Evolutionary conservation across 37 sponge, comb jelly and placozoan genomes (phyloP), one percentile per base, ranked within the genome.

Genomic region (Crambe crambe): DNA sequence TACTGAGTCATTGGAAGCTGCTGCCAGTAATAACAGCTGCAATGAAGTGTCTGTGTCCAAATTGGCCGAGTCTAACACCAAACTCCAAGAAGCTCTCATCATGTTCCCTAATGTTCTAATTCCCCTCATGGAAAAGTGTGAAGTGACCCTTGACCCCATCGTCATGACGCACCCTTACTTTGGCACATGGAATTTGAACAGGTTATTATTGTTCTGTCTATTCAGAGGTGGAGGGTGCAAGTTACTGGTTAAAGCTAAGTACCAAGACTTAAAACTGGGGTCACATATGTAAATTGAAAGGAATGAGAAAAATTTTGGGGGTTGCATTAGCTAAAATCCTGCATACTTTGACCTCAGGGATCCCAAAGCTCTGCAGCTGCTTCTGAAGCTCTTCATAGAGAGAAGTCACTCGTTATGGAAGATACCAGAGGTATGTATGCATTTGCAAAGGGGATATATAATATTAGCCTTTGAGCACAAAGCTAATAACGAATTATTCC

Each of bases 101-200:
- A 92, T 77, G 87, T 95, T 92, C 68, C 95, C 95, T n/a, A 76
- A 56, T 40, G 47, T 95, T 37, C 58, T 95, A 25, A 30, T 78
- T 22, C 87, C 82, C 17, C 76, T 95, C 0, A 42, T 95, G 76
- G 94, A 95, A 54, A 95, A 95, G 74, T 95, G 95, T 70, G 75
- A 80, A 37, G 95, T 95, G 29, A 64, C 56, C 39, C 58, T 95
- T 42, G 78, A 85, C 69, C 68, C 86, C 34, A 58, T 8, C 0
- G 83, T 88, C 18, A 62, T 34, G 60, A 82, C 44, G 20, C 89
- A 89, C 65, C 15, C 58, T 2, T 79, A 51, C 73, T 87, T 81
- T 72, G 41, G 44, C 23, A 25, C 54, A 26, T 58, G 44, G 68
- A 70, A 68, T 34, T 37, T 67, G 51, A 42, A 63, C 60, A 89